Percentiles rank a stretch among this genome's conserved stretches.
Evolutionary conservation across 2,888 invertebrate genomes (phyloP).

Genomic region (Hydraecia micacea): DNA sequence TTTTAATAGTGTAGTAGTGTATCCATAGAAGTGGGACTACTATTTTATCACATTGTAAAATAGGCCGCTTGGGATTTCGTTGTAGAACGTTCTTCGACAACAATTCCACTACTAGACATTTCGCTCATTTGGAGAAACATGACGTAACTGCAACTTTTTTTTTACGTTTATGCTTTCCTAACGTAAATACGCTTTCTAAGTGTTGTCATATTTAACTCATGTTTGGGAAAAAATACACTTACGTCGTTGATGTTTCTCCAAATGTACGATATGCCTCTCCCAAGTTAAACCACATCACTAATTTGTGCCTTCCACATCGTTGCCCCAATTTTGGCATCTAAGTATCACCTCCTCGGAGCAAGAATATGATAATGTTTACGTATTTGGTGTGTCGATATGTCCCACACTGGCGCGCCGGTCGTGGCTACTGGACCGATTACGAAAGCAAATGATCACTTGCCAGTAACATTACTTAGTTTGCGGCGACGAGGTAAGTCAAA

Average conservation of each 20-base stretch:
- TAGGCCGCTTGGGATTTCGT: neutral
- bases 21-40: neutral
- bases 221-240: too few species aligned
- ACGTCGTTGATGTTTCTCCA: too few species aligned
- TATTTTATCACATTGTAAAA: neutral
- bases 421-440: constrained; percentile 58
- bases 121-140: too few species aligned
- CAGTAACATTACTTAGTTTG: constrained; percentile 50
- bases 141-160: too few species aligned
- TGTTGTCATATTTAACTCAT: too few species aligned
- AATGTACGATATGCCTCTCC: neutral
- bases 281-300: neutral
- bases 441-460: constrained; percentile 65
- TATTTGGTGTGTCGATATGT: constrained; percentile 54
- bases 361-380: constrained; percentile 41
- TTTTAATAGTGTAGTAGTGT: neutral
- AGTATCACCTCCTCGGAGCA: constrained; percentile 17
- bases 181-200: too few species aligned
- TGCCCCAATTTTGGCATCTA: constrained; percentile 3
- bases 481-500: constrained; percentile 25
- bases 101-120: neutral
- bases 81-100: neutral
- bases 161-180: too few species aligned
- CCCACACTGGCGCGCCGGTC: constrained; percentile 49
- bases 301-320: neutral